Base-by-base conservation (phyloP, 35 echinoderm and acorn worm genomes). In the Acanthaster planci region DNA sequence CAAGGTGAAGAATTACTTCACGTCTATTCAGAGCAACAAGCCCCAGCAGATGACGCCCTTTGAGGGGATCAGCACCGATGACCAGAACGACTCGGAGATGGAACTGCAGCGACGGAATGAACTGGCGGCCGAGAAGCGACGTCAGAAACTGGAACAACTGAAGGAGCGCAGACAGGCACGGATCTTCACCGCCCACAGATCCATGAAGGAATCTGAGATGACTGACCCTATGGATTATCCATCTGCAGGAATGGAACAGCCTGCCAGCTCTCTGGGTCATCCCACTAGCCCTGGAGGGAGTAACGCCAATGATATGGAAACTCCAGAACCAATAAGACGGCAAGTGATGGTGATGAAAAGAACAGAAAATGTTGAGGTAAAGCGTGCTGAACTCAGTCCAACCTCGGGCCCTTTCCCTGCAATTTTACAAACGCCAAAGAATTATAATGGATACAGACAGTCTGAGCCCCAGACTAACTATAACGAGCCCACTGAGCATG, bases 1-100 rank as follows among this genome's bases (percentile, higher is more conserved):
- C 12, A 93, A 94, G 77, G 94, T 94, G 18, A 94, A 91, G 52
- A 80, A 94, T 80, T 91, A 90, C 51, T 93, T 94, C 42, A 85
- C 76, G 34, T 88, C 92, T 0, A 86, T 93, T 77, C 86, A 85
- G 18, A 51, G 29, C 54, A 80, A 76, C 42, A 67, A 76, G 37
- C 91, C 92, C 17, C 52, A 80, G 1, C 89, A 93, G 15, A 85
- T 87, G 8, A 87, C 88, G 76, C 96, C 96, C n/a, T 94, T 90
- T 77, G 92, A 91, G 75, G 92, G 91, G 35, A 67, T 93, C 6
- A 93, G 78, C 12, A 91, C 80, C 36, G 92, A 86, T 60, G 82
- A 77, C 31, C 57, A 84, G 77, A 82, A 93, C 29, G 84, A 86
- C 68, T 86, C 84, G 23, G 84, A 86, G 75, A 21, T 86, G 15